A percentile compares a stretch with the other conserved stretches of the same genome.
Conservation (phyloP, 1,140 invertebrate species). For the Mamestra configurata region DNA sequence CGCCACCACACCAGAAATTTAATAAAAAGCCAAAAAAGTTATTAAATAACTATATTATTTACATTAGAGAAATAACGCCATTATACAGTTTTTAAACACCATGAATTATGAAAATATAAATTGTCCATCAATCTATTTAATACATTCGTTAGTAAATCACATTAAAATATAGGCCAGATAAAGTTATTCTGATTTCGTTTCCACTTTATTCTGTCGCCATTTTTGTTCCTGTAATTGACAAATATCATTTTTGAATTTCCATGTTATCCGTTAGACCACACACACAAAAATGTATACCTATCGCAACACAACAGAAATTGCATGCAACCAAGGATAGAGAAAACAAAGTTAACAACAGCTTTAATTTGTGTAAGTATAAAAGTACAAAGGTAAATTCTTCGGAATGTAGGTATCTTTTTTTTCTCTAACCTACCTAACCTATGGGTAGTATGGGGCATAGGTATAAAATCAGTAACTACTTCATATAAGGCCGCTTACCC, state of each 20-base stretch:
- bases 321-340: slow-evolving; percentile 11
- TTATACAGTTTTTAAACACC: slow-evolving; percentile 69
- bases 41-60: slow-evolving; percentile 70
- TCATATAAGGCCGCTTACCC: too few relatives aligned
- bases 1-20: slow-evolving; percentile 5
- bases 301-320: neutral
- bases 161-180: slow-evolving; percentile 40
- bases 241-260: slow-evolving; percentile 49
- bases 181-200: slow-evolving; percentile 75
- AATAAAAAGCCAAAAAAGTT: slow-evolving; percentile 49
- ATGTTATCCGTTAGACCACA: neutral
- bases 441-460: too few relatives aligned
- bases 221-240: slow-evolving; percentile 84
- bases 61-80: slow-evolving; percentile 65
- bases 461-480: too few relatives aligned
- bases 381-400: neutral
- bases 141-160: slow-evolving; percentile 61
- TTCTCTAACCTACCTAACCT: neutral
- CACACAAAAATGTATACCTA: neutral
- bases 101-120: slow-evolving; percentile 83
- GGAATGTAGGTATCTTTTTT: neutral
- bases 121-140: slow-evolving; percentile 47
- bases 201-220: slow-evolving; percentile 83
- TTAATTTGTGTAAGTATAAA: neutral
- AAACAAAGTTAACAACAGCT: neutral